Conservation (phyloP, 2,113 vertebrate species). For the Carettochelys insculpta region DNA sequence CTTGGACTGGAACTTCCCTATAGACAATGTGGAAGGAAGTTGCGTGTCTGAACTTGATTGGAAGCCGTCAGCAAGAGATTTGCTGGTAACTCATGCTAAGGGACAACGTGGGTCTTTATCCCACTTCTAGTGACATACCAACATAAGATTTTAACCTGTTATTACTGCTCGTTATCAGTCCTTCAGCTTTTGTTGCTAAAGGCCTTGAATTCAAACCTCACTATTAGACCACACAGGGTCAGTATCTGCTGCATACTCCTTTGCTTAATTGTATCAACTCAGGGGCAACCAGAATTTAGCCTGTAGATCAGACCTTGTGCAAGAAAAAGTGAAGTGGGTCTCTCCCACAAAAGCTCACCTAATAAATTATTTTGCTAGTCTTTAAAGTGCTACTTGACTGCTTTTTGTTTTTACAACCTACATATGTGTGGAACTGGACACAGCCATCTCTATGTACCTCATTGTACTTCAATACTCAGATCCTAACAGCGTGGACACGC, state of each 20-base stretch:
- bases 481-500: conserved; percentile 1
- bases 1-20: neutral
- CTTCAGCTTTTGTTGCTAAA: neutral
- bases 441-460: neutral
- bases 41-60: neutral
- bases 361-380: too few relatives aligned
- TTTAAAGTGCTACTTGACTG: too few relatives aligned
- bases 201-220: neutral
- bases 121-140: neutral
- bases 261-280: neutral
- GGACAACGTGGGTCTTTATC: neutral
- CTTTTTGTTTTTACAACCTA: too few relatives aligned
- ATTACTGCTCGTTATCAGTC: neutral
- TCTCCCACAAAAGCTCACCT: too few relatives aligned
- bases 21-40: neutral
- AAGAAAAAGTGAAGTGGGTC: too few relatives aligned
- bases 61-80: neutral
- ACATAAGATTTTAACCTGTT: neutral
- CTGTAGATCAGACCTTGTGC: neutral
- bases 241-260: neutral
- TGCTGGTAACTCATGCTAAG: neutral
- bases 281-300: neutral
- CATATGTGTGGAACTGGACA: neutral
- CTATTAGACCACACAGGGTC: neutral
- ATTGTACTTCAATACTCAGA: neutral